A percentile compares a stretch with the other conserved stretches of the same genome.
These are phyloP conservation scores for Apodemia hepburni DNA, from an alignment of 2,888 invertebrate species.

Conservation along the genomic window DNA sequence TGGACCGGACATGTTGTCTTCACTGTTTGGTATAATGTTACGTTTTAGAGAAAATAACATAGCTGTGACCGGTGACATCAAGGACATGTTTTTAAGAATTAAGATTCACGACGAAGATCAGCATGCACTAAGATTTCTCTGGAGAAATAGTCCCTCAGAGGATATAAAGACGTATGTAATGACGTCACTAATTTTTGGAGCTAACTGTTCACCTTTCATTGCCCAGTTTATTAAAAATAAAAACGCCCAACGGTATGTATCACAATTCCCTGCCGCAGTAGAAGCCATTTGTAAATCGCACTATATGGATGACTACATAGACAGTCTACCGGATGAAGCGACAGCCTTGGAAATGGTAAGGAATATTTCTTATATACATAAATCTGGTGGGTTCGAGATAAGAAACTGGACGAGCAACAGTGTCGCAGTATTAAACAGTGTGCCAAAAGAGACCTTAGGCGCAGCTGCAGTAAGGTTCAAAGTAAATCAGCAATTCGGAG, in stretches of 20 bases:
- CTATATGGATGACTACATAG: slow-evolving; percentile 36
- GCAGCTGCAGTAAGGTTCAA: slow-evolving; percentile 30
- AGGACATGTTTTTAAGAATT: background rate
- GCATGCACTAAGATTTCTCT: slow-evolving; percentile 40
- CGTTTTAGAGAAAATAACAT: slow-evolving; percentile 41
- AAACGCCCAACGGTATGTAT: background rate
- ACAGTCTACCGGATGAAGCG: slow-evolving; percentile 28
- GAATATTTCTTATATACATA: slow-evolving; percentile 22
- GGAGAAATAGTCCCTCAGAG: slow-evolving; percentile 28
- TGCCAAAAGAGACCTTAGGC: slow-evolving; percentile 18
- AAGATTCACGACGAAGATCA: slow-evolving; percentile 35
- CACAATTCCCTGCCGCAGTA: slow-evolving; percentile 15
- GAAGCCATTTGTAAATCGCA: slow-evolving; percentile 28
- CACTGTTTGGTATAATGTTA: slow-evolving; percentile 38
- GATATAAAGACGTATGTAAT: background rate
- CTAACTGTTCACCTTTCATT: slow-evolving; percentile 29
- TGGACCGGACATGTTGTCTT: slow-evolving; percentile 34
- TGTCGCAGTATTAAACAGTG: background rate
- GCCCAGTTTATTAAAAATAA: background rate
- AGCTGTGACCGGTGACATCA: background rate
- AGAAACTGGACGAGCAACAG: slow-evolving; percentile 1
- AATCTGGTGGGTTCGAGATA: background rate
- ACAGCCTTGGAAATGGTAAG: slow-evolving; percentile 27
- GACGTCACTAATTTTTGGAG: slow-evolving; percentile 28
- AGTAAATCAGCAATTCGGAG: slow-evolving; percentile 22